Percentiles rank a stretch among this genome's conserved stretches.
phyloP scores from a whole-genome alignment of 2,888 invertebrate genomes.

The Shargacucullia verbasci region DNA sequence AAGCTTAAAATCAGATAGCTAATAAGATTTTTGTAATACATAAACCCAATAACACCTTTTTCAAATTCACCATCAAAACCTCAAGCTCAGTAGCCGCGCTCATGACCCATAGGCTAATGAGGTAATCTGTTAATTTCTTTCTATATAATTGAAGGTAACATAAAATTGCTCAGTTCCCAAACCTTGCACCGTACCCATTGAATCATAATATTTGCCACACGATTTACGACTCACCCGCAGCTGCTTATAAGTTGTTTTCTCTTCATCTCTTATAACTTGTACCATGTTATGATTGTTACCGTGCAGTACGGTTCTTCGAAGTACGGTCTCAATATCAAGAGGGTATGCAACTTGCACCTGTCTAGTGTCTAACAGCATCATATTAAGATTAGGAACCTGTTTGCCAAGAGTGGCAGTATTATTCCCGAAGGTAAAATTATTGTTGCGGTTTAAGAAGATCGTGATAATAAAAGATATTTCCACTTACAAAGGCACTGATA shows the following conservation, averaged over 20 bases:
- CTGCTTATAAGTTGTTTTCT: not conserved
- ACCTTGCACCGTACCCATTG: not conserved
- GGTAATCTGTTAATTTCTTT: no score
- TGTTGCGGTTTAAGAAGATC: no score
- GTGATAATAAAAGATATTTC: no score
- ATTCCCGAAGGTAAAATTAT: no score
- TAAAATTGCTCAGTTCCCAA: not conserved
- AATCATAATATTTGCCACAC: not conserved
- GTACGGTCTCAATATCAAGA: slow-evolving; percentile 11
- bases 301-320: slow-evolving; percentile 50
- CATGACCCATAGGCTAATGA: no score
- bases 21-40: no score
- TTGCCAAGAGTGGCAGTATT: not conserved
- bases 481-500: no score
- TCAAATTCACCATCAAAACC: no score
- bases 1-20: no score
- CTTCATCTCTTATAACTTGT: not conserved
- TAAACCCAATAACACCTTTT: no score
- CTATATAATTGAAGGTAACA: no score
- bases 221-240: not conserved
- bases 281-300: slow-evolving; percentile 36
- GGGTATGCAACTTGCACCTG: slow-evolving; percentile 33
- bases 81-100: no score
- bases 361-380: slow-evolving; percentile 33
- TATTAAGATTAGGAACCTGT: slow-evolving; percentile 20